Conservation (phyloP, 2,888 invertebrate species). For the Trichogramma dendrolimi region DNA sequence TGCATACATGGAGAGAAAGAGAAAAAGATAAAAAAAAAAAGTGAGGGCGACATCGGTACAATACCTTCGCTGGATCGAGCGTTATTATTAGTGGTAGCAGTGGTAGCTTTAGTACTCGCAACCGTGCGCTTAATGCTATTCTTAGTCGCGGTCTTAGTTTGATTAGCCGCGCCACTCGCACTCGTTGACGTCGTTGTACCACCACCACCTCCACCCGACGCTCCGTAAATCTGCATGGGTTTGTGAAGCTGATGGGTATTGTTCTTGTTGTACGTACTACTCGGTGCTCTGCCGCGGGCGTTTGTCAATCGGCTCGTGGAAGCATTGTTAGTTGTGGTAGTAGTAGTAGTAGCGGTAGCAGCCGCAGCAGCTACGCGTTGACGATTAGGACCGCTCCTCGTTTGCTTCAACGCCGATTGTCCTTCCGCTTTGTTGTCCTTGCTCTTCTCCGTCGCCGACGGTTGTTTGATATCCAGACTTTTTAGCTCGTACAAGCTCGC, state of each 20-base stretch:
- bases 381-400: conserved; percentile 14
- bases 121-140: too few relatives aligned
- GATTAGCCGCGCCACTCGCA: conserved; percentile 22
- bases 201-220: too few relatives aligned
- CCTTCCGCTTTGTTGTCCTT: conserved; percentile 35
- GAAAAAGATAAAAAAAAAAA: conserved; percentile 18
- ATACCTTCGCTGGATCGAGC: conserved; percentile 47
- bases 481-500: conserved; percentile 51
- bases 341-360: conserved; percentile 41
- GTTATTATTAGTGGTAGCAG: conserved; percentile 43
- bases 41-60: conserved; percentile 27
- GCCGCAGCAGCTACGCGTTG: not conserved
- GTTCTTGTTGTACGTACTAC: too few relatives aligned
- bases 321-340: conserved; percentile 28
- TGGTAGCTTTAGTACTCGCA: conserved; percentile 15
- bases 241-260: conserved; percentile 28
- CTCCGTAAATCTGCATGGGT: conserved; percentile 9
- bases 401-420: conserved; percentile 23
- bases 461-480: conserved; percentile 44
- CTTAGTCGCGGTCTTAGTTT: too few relatives aligned
- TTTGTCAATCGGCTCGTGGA: too few relatives aligned
- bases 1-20: not conserved
- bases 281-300: too few relatives aligned
- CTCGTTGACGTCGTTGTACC: too few relatives aligned
- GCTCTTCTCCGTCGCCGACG: conserved; percentile 38